Evolutionary conservation across 2,888 invertebrate genomes (phyloP).

Genomic region (Eupithecia vulgata): DNA sequence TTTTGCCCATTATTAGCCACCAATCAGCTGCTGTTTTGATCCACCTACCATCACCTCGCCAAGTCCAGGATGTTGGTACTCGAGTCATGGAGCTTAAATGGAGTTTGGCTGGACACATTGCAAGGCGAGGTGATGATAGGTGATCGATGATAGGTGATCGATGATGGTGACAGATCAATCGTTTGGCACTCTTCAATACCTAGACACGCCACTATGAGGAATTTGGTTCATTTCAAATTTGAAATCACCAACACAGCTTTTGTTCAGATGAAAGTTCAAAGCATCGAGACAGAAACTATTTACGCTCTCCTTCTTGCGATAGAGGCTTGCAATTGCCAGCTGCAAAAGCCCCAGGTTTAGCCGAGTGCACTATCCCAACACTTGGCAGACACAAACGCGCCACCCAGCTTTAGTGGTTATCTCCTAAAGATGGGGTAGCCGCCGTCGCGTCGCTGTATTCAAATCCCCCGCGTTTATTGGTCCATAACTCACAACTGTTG

Average conservation of each 20-base stretch:
- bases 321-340: neutral
- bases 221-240: neutral
- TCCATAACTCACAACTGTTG: slow-evolving; percentile 72
- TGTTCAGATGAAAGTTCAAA: neutral
- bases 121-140: too few relatives aligned
- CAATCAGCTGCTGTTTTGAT: too few relatives aligned
- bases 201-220: too few relatives aligned
- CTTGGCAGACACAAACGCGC: slow-evolving; percentile 5
- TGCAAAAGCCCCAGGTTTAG: neutral
- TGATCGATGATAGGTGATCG: too few relatives aligned
- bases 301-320: neutral
- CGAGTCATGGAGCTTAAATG: too few relatives aligned
- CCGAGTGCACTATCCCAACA: slow-evolving; percentile 5
- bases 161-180: too few relatives aligned
- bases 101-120: too few relatives aligned
- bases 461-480: slow-evolving; percentile 74
- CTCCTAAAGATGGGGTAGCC: slow-evolving; percentile 55
- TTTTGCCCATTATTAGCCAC: too few relatives aligned
- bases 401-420: slow-evolving; percentile 49
- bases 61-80: too few relatives aligned
- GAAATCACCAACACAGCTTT: neutral
- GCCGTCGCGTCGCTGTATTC: slow-evolving; percentile 67
- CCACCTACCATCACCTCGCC: too few relatives aligned
- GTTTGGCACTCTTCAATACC: too few relatives aligned
- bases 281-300: neutral